phyloP scores from a whole-genome alignment of 2,797 vertebrate genomes.

The Enteromius afrohamiltoni region DNA sequence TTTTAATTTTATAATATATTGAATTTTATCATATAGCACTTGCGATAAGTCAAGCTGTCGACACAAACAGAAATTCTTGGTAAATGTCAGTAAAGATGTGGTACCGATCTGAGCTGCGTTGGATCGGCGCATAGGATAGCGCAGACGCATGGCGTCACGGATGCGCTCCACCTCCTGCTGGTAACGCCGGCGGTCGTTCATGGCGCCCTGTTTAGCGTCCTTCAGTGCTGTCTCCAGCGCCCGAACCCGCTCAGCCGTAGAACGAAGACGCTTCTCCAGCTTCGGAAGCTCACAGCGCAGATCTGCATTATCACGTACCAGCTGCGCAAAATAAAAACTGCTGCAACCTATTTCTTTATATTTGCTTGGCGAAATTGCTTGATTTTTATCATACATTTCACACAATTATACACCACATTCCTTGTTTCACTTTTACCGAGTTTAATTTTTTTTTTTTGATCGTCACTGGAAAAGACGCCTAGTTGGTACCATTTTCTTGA shows the following conservation, averaged over 20 bases:
- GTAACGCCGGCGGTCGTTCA: conserved; percentile 94
- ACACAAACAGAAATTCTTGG: background rate
- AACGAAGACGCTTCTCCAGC: conserved; percentile 96
- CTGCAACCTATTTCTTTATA: too few relatives aligned
- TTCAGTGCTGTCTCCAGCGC: conserved; percentile 96
- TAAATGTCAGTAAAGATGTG: background rate
- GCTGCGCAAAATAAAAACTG: too few relatives aligned
- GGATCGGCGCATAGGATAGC: conserved; percentile 85
- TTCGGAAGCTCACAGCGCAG: conserved; percentile 99
- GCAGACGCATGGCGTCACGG: conserved; percentile 91
- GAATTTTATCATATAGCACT: too few relatives aligned
- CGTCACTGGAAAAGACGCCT: too few relatives aligned
- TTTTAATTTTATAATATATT: too few relatives aligned
- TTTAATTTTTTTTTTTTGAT: too few relatives aligned
- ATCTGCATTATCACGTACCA: conserved; percentile 99
- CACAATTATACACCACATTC: too few relatives aligned
- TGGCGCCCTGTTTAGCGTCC: conserved; percentile 95
- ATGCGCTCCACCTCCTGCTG: conserved; percentile 98
- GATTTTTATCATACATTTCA: too few relatives aligned
- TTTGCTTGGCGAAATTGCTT: too few relatives aligned
- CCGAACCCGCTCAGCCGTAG: conserved; percentile 97
- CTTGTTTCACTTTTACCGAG: too few relatives aligned
- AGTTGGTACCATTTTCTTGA: too few relatives aligned
- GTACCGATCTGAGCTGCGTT: conserved; percentile 93
- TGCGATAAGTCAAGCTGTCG: background rate